These are phyloP conservation scores for Lutjanus argentimaculatus DNA, from an alignment of 2,797 vertebrate species.

Conservation along the genomic window DNA sequence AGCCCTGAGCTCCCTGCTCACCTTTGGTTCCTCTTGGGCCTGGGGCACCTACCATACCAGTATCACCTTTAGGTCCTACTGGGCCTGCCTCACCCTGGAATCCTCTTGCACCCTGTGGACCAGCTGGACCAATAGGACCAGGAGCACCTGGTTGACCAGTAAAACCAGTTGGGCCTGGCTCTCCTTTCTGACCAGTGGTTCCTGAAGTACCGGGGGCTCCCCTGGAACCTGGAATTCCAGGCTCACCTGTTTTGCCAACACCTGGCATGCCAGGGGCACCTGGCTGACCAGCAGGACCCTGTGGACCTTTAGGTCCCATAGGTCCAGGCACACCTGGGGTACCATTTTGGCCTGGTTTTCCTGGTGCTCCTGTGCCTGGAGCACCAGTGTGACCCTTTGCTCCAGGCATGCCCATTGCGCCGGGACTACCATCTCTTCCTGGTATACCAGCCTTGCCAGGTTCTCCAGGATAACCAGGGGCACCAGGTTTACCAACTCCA, in stretches of 20 bases:
- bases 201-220: slow-evolving; percentile 90
- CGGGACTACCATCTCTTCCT: slow-evolving; percentile 90
- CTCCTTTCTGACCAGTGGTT: slow-evolving; percentile 93
- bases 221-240: slow-evolving; percentile 91
- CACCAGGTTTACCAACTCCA: slow-evolving; percentile 90
- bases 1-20: slow-evolving; percentile 90
- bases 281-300: slow-evolving; percentile 89
- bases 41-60: slow-evolving; percentile 86
- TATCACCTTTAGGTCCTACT: slow-evolving; percentile 91
- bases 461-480: slow-evolving; percentile 91
- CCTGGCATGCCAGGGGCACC: slow-evolving; percentile 93
- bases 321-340: slow-evolving; percentile 90
- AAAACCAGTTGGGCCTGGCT: slow-evolving; percentile 90
- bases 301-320: slow-evolving; percentile 90
- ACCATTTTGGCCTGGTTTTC: slow-evolving; percentile 92
- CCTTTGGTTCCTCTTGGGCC: slow-evolving; percentile 92
- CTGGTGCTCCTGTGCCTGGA: slow-evolving; percentile 87
- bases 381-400: slow-evolving; percentile 90
- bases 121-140: slow-evolving; percentile 88
- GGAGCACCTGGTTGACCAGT: slow-evolving; percentile 89
- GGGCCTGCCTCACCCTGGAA: slow-evolving; percentile 89
- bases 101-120: slow-evolving; percentile 92
- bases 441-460: slow-evolving; percentile 90
- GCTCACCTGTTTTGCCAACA: slow-evolving; percentile 91
- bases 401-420: slow-evolving; percentile 87